Evolutionary conservation across 1,140 invertebrate species (phyloP), one percentile per base, ranked within the genome.

Genomic region (Drosophila triauraria): DNA sequence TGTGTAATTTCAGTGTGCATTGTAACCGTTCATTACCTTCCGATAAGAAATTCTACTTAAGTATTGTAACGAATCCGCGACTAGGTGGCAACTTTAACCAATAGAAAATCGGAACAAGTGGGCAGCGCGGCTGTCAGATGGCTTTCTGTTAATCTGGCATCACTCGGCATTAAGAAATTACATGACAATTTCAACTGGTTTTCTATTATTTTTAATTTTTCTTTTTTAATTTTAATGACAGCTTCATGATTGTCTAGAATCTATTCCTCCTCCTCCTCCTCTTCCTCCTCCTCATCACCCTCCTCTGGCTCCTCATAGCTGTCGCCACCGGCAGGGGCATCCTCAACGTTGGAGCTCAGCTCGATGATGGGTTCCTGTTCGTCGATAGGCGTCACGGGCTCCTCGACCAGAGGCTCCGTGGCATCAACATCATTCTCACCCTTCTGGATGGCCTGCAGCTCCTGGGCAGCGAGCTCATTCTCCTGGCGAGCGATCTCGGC

Each of bases 401-500:
- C 91, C 38, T 93, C 91, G 27, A 91, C 38, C 10, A 91, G 50
- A 6, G 82, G 83, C 67, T 93, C 93, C 15, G 51, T 84, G 53
- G 77, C 75, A 32, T 83, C 87, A 50, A 53, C 77, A 17, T 71
- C 81, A 25, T 74, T 65, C 77, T 71, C 81, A 27, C 70, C 62
- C 78, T 93, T 86, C 59, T 92, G 92, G 35, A 91, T 88, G 9
- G 83, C 80, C 50, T 93, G 93, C 13, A 93, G 93, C 64, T 93
- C 93, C 71, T 94, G 92, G 54, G 92, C 92, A 10, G 94, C 94
- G 30, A 93, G 91, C 82, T 95, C 94, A 23, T 94, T 94, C 65
- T 94, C 94, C 87, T 94, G 94, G 51, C 93, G 93, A 23, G 94
- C 94, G 8, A 94, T 92, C 86, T 95, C 95, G 63, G 95, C 94